Base-by-base conservation (phyloP, 2,888 invertebrate genomes). In the Catonia carolina region DNA sequence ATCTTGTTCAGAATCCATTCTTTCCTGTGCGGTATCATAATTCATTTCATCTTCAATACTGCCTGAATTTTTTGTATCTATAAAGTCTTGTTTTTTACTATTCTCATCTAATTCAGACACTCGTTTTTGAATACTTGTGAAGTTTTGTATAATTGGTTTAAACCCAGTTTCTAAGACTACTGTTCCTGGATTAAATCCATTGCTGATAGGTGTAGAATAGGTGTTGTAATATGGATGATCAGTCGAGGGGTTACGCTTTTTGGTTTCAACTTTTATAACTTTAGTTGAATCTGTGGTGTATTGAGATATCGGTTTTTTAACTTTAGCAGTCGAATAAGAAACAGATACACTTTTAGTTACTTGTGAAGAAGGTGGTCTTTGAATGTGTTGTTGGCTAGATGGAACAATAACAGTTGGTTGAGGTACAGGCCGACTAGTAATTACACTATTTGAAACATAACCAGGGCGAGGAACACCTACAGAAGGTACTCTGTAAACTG, bases 141-240 rank as follows among this genome's bases (percentile, higher is more conserved):
- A 69, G 45, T 79, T 80, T 53, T 78, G 74, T 7, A 85, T 78
- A 18, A 90, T 89, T 0, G 91, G 90, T 62, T 84, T 86, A 67
- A 91, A 91, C 0, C 90, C 90, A 56, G 87, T 83, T 73, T 91
- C 90, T 12, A 90, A 83, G 0, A 89, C 84, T 4, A 91, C 83
- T 0, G 87, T 84, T 63, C 83, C 83, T 0, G 89, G 89, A 69
- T 86, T 83, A 65, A 91, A 91, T 0, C 89, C 63, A 35, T 59
- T 61, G 17, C 61, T 64, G 6, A 65, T 56, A 3, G 65, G 37
- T n/a, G 18, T 35, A 15, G 41, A 35, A 8, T 37, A 35, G 20
- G 14, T 33, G n/a, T 17, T 20, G 47, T 54, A 48, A 47, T 15
- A 10, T 42, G 49, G 48, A 42, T 56, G n/a, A 50, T 23, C 23